Evolutionary conservation across 2,797 vertebrate species (phyloP), one percentile per base, ranked within the genome.

Genomic region (Sarcoramphus papa): DNA sequence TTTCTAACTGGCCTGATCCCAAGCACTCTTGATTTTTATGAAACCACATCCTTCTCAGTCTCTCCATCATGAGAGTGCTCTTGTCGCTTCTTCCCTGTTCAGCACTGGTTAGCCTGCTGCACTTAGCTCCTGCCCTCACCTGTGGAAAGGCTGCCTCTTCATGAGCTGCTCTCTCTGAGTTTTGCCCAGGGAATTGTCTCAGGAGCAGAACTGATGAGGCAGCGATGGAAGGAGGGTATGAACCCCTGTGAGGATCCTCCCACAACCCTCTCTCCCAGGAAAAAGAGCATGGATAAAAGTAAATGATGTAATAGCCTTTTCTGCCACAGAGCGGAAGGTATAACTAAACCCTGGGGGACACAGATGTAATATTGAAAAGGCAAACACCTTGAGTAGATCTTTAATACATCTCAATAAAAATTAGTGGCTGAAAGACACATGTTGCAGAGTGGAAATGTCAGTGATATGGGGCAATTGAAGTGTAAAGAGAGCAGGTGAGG

Each of bases 21-120:
- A 93, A 86, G 73, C 84, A 81, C 84, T 92, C 93, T 83, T 67
- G 57, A 86, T 86, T 92, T 88, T 83, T 76, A 84, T 54, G 77
- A 91, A 93, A 86, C 69, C 43, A 70, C 60, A 62, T 88, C 60
- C 68, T 77, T 86, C 65, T 93, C 68, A 59, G 23, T 86, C 73
- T 89, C 91, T 93, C 86, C 72, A 63, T 83, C 69, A 56, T 10
- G 12, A 84, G 59, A 94, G 80, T 59, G 48, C 87, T 84, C 92
- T 95, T 96, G 73, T 84, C 77, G 45, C 25, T 74, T 88, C 68
- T 74, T 90, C 53, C 62, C 53, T 75, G 69, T 43, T 94, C 90
- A 80, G 62, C 40, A 33, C 30, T 45, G 82, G 79, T 56, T 90
- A 88, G 56, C 45, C 47, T 45, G 41, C 76, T 77, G 83, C 85